Evolutionary conservation across 1,140 invertebrate genomes (phyloP), one percentile per base, ranked within the genome.

Genomic region (Cheumatopsyche charites): DNA sequence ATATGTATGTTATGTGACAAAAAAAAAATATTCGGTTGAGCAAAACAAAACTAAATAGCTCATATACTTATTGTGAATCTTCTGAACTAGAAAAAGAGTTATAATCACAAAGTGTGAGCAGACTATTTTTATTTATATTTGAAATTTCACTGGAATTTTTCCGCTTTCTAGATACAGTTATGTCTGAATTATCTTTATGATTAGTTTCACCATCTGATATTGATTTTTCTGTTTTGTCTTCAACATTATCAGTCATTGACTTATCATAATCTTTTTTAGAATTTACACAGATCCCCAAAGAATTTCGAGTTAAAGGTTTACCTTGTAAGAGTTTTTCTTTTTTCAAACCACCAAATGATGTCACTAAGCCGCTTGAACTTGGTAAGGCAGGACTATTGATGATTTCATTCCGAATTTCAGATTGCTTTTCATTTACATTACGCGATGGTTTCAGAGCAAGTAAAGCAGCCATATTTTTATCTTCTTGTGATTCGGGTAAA

Each of bases 401-500:
- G 36, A 90, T 85, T 69, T 84, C 83, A 52, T 78, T 82, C 58
- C 87, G 82, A 45, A 82, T 81, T 36, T 82, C 77, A 1, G 78
- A 79, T 65, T 87, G 85, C 63, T 84, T 81, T 78, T 87, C 85
- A 70, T 81, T 81, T 49, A 86, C 83, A 49, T 85, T 85, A 7
- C 78, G 79, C 58, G 83, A 82, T 3, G 89, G 87, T 77, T 87
- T 86, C 1, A 91, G 78, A 45, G 90, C 87, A 55, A 96, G 84
- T 19, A 96, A 82, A 1, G 89, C 87, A 0, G 94, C 94, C 79
- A 95, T 84, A 80, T 89, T 89, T 61, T 87, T 84, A 78, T 97
- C 95, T 73, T 95, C 91, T 73, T 90, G 88, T 41, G 86, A 85
- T 83, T 97, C 94, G 3, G 90, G 88, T 1, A 96, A 80, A 15